These are phyloP conservation scores for Tiphia femorata DNA, from an alignment of 2,888 invertebrate species.

Conservation along the genomic window DNA sequence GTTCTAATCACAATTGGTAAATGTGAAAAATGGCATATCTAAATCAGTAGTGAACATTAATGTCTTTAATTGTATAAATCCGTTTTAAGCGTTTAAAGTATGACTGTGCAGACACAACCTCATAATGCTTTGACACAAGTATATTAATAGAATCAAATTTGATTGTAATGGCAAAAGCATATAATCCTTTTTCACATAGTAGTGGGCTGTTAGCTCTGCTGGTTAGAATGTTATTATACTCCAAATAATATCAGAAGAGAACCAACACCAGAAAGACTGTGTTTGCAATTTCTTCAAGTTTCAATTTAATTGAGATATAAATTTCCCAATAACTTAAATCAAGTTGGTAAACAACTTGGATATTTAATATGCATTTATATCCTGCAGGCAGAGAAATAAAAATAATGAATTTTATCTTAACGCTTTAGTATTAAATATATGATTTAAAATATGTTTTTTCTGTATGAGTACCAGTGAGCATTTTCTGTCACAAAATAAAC, in stretches of 20 bases:
- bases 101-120: conserved; percentile 34
- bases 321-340: conserved; percentile 45
- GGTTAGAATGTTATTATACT: conserved; percentile 64
- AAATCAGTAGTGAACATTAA: conserved; percentile 25
- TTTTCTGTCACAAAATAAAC: conserved; percentile 43
- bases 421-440: neutral
- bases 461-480: conserved; percentile 36
- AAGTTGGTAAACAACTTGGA: conserved; percentile 42
- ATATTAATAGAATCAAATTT: conserved; percentile 26
- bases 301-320: conserved; percentile 35
- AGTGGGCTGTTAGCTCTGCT: conserved; percentile 59
- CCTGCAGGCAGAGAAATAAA: neutral
- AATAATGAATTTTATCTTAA: neutral
- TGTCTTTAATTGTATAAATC: conserved; percentile 23
- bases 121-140: conserved; percentile 32
- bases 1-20: conserved; percentile 34
- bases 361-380: too few relatives aligned
- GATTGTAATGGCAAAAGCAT: conserved; percentile 45
- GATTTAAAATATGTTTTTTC: too few relatives aligned
- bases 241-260: conserved; percentile 59
- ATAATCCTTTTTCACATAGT: conserved; percentile 40
- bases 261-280: conserved; percentile 63
- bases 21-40: too few relatives aligned
- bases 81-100: conserved; percentile 21
- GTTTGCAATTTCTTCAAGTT: conserved; percentile 40